Evolutionary conservation across 2,888 invertebrate genomes (phyloP), one percentile per base, ranked within the genome.

Genomic region (Notocelia uddmanniana): DNA sequence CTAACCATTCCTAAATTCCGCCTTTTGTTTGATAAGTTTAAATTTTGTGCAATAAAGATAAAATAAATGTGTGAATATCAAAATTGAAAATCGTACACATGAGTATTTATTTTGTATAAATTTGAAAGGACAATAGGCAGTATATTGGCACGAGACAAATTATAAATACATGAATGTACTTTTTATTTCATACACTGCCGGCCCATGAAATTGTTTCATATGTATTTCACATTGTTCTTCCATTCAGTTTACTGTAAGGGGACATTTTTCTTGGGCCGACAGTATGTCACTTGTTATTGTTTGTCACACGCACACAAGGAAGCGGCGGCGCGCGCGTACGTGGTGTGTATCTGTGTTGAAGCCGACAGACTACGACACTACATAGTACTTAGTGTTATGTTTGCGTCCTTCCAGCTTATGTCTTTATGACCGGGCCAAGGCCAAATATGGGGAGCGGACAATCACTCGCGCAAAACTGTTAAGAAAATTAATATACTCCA

Each of bases 231-330:
- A 15, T 2, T 54, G 9, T 52, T 3, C 15, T 3, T 41, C 5
- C 41, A 1, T 3, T 15, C 2, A 41, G 41, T 41, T 15, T 5
- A 41, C 23, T 23, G 23, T 23, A 23, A 54, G 21, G 9, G 3
- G 8, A 31, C 0, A 13, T 50, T 63, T 50, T 57, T 70, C 50
- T 18, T 60, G 21, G 21, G 5, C 52, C 21, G 21, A 58, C 57
- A 23, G 48, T 72, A 55, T 68, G 67, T 67, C 67, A 71, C 48
- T 41, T 55, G 23, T 67, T 72, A 15, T 72, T 72, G 67, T 72
- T 72, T 70, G 64, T 68, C 72, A 37, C 67, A 72, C 72, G 72
- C 72, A 72, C 72, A 67, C 72, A 60, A 72, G 72, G 72, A 72
- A 60, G 60, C 67, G 67, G 72, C 67, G 72, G 60, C 60, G 67